Evolutionary conservation across 1,140 invertebrate species (phyloP), one percentile per base, ranked within the genome.

Genomic region (Heliconius eleuchia): DNA sequence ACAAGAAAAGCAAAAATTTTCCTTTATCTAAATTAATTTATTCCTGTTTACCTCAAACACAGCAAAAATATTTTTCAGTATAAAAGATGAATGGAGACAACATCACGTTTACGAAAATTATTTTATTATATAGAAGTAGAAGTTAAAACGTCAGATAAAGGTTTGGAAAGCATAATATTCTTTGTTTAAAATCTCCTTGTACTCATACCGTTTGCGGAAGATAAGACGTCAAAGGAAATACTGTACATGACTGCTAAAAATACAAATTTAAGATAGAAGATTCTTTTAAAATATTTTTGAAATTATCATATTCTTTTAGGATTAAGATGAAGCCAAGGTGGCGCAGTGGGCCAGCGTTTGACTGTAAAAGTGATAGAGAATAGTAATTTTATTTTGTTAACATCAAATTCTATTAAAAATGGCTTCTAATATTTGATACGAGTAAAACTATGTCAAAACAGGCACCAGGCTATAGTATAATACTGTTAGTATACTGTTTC

Each of bases 401-500:
- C 3, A 1, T 2, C 9, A n/a, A 57, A n/a, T 57, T 19, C 7
- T 1, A 57, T 5, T n/a, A 23, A 57, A 11, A 9, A n/a, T 19
- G 7, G 5, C 0, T 57, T 66, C 11, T 66, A 66, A 66, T 66
- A 27, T 11, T 66, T 23, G 4, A 66, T 30, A 66, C 13, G 23
- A 30, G 9, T 66, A 66, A 8, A 60, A 66, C 60, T 66, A 66
- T 66, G 13, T 66, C 27, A 27, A 66, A 66, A 30, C 23, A 66
- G 27, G 1, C 60, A 66, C 60, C 60, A 8, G 60, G 60, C 60
- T 66, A 46, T 66, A 30, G 27, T 39, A 66, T 57, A 79, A 75
- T 73, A 75, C 37, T 77, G 76, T 81, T 57, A 46, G 42, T 46
- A 57, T 66, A 66, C 27, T 30, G 11, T 66, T 81, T 78, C 76